These are phyloP conservation scores for Ameiurus melas DNA, from an alignment of 2,113 vertebrate genomes.

Conservation along the genomic window DNA sequence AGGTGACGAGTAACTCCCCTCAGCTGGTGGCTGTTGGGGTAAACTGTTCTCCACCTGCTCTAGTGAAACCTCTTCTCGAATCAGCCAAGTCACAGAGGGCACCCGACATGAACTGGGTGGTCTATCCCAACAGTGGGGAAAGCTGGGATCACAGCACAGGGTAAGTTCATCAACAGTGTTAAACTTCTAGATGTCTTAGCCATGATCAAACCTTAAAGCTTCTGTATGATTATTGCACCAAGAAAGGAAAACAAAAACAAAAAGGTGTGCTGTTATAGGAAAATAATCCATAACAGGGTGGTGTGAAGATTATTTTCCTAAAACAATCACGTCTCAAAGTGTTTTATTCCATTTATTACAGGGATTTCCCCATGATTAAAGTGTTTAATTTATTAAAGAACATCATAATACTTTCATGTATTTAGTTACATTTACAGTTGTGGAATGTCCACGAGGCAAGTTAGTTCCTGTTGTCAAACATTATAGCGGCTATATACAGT, in stretches of 20 bases:
- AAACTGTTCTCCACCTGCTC: conserved; percentile 74
- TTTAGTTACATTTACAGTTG: background rate
- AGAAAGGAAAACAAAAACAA: background rate
- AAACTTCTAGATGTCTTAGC: background rate
- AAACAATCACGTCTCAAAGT: background rate
- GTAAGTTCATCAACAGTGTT: conserved; percentile 56
- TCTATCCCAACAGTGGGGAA: conserved; percentile 80
- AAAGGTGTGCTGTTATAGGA: background rate
- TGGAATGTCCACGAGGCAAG: background rate
- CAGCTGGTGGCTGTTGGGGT: conserved; percentile 76
- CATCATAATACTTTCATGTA: background rate
- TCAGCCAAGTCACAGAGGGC: conserved; percentile 58
- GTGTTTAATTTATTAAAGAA: background rate
- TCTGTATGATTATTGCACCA: background rate
- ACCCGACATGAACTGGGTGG: conserved; percentile 71
- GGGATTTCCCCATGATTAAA: background rate
- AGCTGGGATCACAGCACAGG: conserved; percentile 67
- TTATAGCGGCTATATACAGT: background rate
- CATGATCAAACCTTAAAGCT: background rate
- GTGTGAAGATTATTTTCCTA: background rate
- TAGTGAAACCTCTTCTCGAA: conserved; percentile 71
- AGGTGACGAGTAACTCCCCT: conserved; percentile 58
- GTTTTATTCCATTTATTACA: background rate
- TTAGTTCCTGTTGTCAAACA: background rate
- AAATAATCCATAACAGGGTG: background rate